Conservation (phyloP, 2,113 vertebrate species). For the Centrocercus urophasianus region DNA sequence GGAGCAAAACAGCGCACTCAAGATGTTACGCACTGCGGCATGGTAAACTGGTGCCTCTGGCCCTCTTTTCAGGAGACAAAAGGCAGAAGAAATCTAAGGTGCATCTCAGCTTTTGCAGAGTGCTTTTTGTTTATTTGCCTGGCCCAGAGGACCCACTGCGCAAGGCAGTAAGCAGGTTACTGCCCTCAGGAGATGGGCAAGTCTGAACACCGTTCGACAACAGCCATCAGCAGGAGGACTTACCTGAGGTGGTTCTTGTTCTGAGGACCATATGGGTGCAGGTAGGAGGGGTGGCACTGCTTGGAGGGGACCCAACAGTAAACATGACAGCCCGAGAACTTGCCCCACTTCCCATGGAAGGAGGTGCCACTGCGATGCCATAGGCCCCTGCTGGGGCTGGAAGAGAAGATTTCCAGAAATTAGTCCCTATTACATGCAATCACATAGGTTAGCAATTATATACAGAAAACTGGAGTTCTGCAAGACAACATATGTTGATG, state of each 20-base stretch:
- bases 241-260: conserved; percentile 93
- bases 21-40: not conserved
- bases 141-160: not conserved
- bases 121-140: not conserved
- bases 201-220: not conserved
- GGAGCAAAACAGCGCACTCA: not conserved
- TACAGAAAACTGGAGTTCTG: not conserved
- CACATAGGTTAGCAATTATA: not conserved
- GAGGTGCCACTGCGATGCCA: conserved; percentile 69
- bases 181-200: not conserved
- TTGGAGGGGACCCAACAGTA: conserved; percentile 95
- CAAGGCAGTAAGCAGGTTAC: not conserved
- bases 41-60: not conserved
- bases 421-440: not conserved
- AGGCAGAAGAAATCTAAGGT: not conserved
- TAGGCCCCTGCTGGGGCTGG: conserved; percentile 86
- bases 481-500: not conserved
- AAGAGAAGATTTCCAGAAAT: not conserved
- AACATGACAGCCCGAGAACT: conserved; percentile 91
- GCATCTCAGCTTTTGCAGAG: not conserved
- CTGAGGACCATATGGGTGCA: conserved; percentile 90
- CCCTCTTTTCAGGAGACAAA: not conserved
- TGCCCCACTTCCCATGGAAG: conserved; percentile 69
- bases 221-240: not conserved
- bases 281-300: conserved; percentile 87